A percentile compares a stretch with the other conserved stretches of the same genome.
These are phyloP conservation scores for human (Homo sapiens) DNA, from an alignment of 2,113 vertebrate species.

Conservation along the genomic window DNA sequence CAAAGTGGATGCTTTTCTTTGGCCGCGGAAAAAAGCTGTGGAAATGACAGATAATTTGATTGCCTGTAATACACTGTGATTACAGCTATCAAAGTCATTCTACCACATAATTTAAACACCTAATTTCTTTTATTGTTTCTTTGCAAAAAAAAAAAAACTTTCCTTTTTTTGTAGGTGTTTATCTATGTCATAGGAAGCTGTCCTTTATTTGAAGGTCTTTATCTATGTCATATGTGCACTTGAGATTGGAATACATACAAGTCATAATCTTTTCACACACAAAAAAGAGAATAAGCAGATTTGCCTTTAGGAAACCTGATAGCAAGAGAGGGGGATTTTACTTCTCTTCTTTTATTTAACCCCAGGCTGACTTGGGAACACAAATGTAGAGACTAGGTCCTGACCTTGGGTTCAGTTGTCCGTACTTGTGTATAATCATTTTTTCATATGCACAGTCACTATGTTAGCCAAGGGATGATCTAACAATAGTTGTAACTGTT, in stretches of 20 bases:
- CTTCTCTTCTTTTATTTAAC: neutral
- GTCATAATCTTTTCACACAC: neutral
- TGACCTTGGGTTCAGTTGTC: neutral
- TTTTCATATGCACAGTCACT: neutral
- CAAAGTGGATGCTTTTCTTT: neutral
- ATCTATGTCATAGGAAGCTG: neutral
- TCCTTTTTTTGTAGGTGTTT: neutral
- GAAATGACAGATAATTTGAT: constrained; percentile 10
- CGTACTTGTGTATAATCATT: neutral
- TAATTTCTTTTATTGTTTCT: constrained; percentile 19
- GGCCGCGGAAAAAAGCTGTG: neutral
- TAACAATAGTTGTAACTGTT: neutral
- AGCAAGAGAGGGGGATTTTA: neutral
- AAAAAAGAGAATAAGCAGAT: neutral
- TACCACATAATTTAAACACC: constrained; percentile 23
- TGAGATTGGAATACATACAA: neutral
- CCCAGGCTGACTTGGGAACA: neutral
- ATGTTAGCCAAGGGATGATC: neutral
- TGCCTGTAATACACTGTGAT: neutral
- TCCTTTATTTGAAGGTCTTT: neutral
- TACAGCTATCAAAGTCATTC: neutral
- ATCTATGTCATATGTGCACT: neutral
- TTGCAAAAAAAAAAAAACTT: neutral
- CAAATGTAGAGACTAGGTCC: neutral
- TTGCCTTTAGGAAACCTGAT: neutral